phyloP scores from a whole-genome alignment of 1,140 invertebrate genomes.

The Rhysida immarginata region DNA sequence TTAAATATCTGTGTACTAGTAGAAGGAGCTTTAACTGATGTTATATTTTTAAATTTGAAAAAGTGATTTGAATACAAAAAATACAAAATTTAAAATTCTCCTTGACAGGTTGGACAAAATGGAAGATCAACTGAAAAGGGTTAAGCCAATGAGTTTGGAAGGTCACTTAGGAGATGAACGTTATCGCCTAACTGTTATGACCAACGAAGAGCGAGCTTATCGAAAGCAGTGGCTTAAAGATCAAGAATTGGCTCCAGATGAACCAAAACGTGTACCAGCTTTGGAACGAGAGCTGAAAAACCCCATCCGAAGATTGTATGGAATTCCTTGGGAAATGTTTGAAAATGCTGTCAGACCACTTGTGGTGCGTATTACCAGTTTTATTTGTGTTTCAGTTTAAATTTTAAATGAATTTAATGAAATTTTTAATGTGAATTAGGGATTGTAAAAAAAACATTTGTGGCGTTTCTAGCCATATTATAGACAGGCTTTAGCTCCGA shows the following conservation, averaged over 20 bases:
- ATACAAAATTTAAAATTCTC: too few relatives aligned
- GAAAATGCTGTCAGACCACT: conserved; percentile 34
- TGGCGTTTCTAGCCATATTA: too few relatives aligned
- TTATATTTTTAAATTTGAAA: too few relatives aligned
- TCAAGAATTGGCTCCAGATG: conserved; percentile 52
- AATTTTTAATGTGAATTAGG: too few relatives aligned
- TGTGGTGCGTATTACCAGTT: conserved; percentile 44
- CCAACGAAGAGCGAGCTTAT: conserved; percentile 61
- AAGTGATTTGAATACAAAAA: too few relatives aligned
- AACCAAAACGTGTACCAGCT: conserved; percentile 46
- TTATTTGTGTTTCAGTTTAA: too few relatives aligned
- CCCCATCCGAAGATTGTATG: conserved; percentile 57
- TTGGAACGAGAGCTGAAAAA: conserved; percentile 52
- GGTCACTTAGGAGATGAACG: conserved; percentile 54
- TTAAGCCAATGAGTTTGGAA: conserved; percentile 50
- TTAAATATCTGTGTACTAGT: too few relatives aligned
- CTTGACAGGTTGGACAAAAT: not conserved
- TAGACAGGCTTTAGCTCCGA: too few relatives aligned
- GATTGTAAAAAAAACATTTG: too few relatives aligned
- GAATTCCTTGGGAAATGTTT: conserved; percentile 48
- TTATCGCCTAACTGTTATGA: conserved; percentile 65
- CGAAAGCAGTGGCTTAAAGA: conserved; percentile 67
- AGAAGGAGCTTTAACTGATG: too few relatives aligned
- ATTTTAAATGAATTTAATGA: too few relatives aligned
- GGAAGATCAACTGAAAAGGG: conserved; percentile 11